Evolutionary conservation across 2,113 vertebrate genomes (phyloP).

Genomic region (Anolis carolinensis): DNA sequence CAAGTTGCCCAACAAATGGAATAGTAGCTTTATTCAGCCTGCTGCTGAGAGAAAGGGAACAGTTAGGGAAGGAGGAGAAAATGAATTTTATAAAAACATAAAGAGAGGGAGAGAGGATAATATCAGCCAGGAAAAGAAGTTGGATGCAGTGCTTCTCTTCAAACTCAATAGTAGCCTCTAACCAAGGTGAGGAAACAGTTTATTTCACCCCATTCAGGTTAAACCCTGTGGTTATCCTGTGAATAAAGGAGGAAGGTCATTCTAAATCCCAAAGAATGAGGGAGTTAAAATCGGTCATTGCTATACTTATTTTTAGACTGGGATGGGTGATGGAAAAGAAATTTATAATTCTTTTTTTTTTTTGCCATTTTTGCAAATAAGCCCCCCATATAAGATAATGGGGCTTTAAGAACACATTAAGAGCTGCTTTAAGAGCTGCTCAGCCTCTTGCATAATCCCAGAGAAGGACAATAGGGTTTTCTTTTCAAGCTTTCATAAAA

Average conservation of each 20-base stretch:
- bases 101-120: not conserved
- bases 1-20: slow-evolving; percentile 96
- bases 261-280: not conserved
- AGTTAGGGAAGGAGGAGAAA: slow-evolving; percentile 58
- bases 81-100: not conserved
- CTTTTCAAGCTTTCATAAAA: not conserved
- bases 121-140: not conserved
- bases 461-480: not conserved
- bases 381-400: not conserved
- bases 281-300: not conserved
- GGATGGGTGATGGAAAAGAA: not conserved
- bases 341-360: not conserved
- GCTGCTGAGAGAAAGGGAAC: slow-evolving; percentile 69
- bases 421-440: no score
- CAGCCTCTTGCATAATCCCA: not conserved
- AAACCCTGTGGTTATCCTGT: not conserved
- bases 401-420: not conserved
- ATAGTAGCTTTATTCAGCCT: slow-evolving; percentile 91
- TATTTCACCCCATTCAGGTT: not conserved
- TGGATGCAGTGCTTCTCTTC: not conserved
- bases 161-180: not conserved
- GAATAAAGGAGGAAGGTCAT: no score
- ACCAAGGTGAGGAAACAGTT: not conserved
- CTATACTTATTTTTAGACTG: not conserved
- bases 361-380: no score